Evolutionary conservation across 2,888 invertebrate genomes (phyloP).

Genomic region (Odontocerum albicorne): DNA sequence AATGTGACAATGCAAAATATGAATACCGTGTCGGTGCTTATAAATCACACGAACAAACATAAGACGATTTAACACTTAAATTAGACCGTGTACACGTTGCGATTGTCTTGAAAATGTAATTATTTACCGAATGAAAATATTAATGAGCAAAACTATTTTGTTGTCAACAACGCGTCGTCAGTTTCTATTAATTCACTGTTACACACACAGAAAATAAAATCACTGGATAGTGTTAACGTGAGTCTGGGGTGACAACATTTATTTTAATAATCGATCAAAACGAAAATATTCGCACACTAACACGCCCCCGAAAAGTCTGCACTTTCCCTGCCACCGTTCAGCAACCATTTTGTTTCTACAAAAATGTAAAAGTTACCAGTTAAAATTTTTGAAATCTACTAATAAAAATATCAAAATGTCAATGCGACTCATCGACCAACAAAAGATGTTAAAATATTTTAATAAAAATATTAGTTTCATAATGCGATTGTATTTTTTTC

Average conservation of each 20-base stretch:
- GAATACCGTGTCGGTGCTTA: not conserved
- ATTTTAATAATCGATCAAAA: not conserved
- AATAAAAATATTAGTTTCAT: too few relatives aligned
- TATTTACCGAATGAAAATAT: not conserved
- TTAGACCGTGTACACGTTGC: not conserved
- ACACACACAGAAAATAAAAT: too few relatives aligned
- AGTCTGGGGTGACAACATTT: too few relatives aligned
- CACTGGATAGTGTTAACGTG: too few relatives aligned
- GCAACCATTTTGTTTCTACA: slow-evolving; percentile 20
- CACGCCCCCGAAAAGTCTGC: slow-evolving; percentile 15
- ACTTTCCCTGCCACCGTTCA: not conserved
- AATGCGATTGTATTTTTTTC: too few relatives aligned
- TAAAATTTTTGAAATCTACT: not conserved
- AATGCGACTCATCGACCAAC: too few relatives aligned
- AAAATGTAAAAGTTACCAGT: not conserved
- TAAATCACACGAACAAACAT: not conserved
- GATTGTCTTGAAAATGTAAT: not conserved
- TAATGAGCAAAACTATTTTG: not conserved
- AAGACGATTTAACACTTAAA: not conserved
- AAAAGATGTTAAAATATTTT: too few relatives aligned
- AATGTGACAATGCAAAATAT: slow-evolving; percentile 15
- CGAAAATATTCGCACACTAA: not conserved
- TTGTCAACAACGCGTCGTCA: not conserved
- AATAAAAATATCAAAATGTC: not conserved
- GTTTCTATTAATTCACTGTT: too few relatives aligned